Conservation (phyloP, 2,113 vertebrate species). For the Puffinus mauretanicus region DNA sequence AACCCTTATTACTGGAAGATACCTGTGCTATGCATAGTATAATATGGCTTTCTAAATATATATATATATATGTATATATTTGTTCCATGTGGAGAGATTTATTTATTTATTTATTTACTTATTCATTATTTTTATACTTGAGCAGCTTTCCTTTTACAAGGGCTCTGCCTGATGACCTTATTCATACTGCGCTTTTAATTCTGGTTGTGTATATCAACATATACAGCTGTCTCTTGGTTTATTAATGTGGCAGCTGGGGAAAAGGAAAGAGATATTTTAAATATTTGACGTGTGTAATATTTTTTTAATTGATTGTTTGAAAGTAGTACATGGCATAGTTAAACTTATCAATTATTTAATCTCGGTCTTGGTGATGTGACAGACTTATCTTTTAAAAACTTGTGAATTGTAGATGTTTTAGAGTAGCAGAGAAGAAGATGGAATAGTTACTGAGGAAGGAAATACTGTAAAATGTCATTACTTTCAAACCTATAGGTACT, state of each 20-base stretch:
- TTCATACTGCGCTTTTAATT: not conserved
- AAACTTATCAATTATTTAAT: not conserved
- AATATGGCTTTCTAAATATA: not conserved
- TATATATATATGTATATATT: not conserved
- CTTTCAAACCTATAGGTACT: not conserved
- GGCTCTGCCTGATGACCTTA: not conserved
- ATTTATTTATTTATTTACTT: not conserved
- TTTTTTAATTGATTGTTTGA: not conserved
- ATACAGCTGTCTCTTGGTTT: not conserved
- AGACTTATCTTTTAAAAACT: not conserved
- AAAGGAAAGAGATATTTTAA: not conserved
- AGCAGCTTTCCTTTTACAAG: not conserved
- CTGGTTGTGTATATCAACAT: not conserved
- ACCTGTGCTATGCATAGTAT: not conserved
- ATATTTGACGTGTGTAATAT: not conserved
- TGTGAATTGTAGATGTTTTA: not conserved
- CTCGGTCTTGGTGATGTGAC: not conserved
- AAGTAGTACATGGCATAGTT: not conserved
- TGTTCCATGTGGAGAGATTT: not conserved
- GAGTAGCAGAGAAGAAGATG: not conserved
- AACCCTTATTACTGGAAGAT: not conserved
- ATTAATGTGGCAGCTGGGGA: not conserved
- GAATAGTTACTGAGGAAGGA: not conserved
- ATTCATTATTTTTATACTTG: not conserved
- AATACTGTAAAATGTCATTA: not conserved